Conservation (phyloP, 2,888 invertebrate species). For the Pristionchus japonicus region DNA sequence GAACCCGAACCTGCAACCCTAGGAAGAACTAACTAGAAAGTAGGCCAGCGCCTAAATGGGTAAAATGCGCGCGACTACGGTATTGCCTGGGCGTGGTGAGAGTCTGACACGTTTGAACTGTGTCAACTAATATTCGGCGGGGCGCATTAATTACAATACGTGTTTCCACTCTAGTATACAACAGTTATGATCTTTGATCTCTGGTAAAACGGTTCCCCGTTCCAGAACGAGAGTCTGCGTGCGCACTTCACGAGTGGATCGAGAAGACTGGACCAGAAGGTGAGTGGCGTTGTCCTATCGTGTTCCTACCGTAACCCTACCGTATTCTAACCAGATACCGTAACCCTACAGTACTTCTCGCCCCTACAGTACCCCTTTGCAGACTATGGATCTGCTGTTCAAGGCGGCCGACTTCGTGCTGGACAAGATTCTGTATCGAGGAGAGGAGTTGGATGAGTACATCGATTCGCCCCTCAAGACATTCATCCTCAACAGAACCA, state of each 20-base stretch:
- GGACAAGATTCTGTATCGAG: conserved; percentile 37
- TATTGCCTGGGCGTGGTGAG: no score
- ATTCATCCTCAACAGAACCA: conserved; percentile 32
- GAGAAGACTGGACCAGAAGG: conserved; percentile 9
- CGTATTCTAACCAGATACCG: background rate
- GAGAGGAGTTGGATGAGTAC: conserved; percentile 31
- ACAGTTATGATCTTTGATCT: no score
- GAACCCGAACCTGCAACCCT: no score
- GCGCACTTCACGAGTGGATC: conserved; percentile 21
- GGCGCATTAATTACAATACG: no score
- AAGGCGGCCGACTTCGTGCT: conserved; percentile 42
- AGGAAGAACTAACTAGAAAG: no score
- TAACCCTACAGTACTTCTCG: background rate
- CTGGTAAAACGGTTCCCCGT: background rate
- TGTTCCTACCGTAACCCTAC: background rate
- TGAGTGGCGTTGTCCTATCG: background rate
- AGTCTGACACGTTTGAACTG: no score
- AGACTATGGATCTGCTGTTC: conserved; percentile 35
- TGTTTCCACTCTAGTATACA: no score
- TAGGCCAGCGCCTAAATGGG: no score
- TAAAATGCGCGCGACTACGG: no score
- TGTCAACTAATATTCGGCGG: no score
- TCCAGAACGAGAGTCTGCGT: conserved; percentile 23
- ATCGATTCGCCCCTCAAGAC: background rate
- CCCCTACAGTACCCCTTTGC: background rate